Conservation (phyloP, 2,888 invertebrate genomes). For the Keiferia lycopersicella region DNA sequence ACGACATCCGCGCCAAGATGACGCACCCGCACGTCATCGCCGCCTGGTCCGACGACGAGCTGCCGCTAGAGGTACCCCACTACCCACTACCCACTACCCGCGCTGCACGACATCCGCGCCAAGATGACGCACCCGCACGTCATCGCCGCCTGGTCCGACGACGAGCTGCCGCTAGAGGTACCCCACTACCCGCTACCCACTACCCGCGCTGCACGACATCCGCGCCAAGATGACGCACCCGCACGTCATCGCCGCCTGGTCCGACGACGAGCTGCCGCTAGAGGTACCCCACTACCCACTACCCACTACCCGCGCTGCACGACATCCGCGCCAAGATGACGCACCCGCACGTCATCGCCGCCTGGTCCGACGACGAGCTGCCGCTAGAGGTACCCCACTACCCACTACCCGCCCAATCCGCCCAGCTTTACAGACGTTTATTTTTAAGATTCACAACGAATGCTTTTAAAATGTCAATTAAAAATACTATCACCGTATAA, state of each 20-base stretch:
- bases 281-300: no score
- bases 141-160: constrained; percentile 96
- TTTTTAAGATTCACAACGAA: no score
- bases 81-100: no score
- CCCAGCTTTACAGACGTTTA: no score
- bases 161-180: constrained; percentile 94
- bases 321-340: constrained; percentile 86
- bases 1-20: constrained; percentile 88
- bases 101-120: constrained; percentile 91
- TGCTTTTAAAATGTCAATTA: no score
- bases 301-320: constrained; percentile 95
- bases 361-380: constrained; percentile 98
- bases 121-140: constrained; percentile 81
- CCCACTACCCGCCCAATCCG: no score
- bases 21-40: constrained; percentile 84
- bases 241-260: constrained; percentile 95
- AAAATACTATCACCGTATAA: no score
- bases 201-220: constrained; percentile 97
- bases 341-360: constrained; percentile 86
- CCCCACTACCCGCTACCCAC: no score
- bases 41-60: constrained; percentile 98
- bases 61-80: constrained; percentile 91
- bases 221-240: constrained; percentile 68
- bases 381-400: constrained; percentile 90
- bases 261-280: constrained; percentile 97